These are phyloP conservation scores for Glaucomys volans DNA, from an alignment of 2,113 vertebrate genomes.

Conservation along the genomic window DNA sequence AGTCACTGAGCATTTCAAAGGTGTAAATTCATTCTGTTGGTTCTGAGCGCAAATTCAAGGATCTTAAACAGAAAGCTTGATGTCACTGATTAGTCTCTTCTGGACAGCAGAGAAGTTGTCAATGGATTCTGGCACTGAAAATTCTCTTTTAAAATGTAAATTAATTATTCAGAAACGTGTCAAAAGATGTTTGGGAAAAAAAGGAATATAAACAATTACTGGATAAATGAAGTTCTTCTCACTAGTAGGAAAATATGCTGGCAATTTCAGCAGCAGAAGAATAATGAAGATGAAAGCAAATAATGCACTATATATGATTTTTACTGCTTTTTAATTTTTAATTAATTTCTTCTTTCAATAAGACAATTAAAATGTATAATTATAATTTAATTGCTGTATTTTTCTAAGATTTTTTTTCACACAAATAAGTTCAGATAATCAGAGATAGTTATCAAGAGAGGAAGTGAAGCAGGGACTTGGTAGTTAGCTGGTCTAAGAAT, in stretches of 20 bases:
- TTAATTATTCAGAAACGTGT: conserved; percentile 53
- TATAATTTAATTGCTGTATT: not conserved
- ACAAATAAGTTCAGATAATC: conserved; percentile 25
- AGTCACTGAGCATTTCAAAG: not conserved
- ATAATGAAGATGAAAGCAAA: not conserved
- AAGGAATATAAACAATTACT: conserved; percentile 39
- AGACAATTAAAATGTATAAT: conserved; percentile 23
- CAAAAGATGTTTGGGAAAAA: not conserved
- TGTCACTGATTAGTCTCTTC: not conserved
- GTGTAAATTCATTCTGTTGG: not conserved
- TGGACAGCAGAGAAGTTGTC: not conserved
- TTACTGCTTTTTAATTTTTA: conserved; percentile 33
- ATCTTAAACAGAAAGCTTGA: not conserved
- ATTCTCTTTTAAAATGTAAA: conserved; percentile 55
- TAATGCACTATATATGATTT: not conserved
- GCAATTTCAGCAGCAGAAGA: not conserved
- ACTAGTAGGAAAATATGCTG: not conserved
- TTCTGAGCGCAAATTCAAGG: conserved; percentile 22
- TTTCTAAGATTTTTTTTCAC: conserved; percentile 44
- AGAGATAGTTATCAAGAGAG: conserved; percentile 5
- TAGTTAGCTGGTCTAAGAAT: not conserved
- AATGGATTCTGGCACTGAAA: conserved; percentile 10
- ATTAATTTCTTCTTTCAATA: not conserved
- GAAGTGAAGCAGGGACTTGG: not conserved
- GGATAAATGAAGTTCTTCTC: conserved; percentile 28